Conservation (phyloP, 1,140 invertebrate genomes). For the Aphidius gifuensis region DNA sequence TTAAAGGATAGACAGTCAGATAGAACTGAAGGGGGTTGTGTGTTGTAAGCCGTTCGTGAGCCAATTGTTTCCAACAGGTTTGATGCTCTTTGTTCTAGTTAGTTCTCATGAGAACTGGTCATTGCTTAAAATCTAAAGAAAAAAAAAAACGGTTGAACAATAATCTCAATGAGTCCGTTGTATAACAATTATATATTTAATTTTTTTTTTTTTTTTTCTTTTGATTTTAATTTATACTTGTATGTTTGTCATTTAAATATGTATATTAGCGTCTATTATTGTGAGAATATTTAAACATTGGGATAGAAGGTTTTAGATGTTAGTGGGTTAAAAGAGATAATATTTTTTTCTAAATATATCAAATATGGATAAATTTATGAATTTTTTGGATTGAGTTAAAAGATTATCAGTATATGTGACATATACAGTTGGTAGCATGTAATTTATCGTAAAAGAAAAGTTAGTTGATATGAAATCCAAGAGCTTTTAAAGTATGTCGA, state of each 20-base stretch:
- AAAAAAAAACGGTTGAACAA: slow-evolving; percentile 47
- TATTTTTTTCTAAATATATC: too few species aligned
- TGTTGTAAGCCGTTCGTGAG: slow-evolving; percentile 15
- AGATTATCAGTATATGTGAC: neutral
- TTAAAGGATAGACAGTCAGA: slow-evolving; percentile 7
- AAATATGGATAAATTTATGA: too few species aligned
- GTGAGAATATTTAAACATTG: too few species aligned
- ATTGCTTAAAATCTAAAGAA: slow-evolving; percentile 41
- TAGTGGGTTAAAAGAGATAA: too few species aligned
- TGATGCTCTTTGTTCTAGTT: slow-evolving; percentile 49
- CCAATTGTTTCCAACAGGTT: slow-evolving; percentile 54
- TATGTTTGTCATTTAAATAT: too few species aligned
- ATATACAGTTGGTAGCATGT: slow-evolving; percentile 1
- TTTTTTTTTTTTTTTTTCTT: neutral
- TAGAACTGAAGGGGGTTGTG: slow-evolving; percentile 1
- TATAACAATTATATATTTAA: slow-evolving; percentile 4
- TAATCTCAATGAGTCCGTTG: slow-evolving; percentile 44
- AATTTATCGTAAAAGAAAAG: slow-evolving; percentile 13
- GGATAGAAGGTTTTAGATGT: too few species aligned
- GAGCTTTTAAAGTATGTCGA: slow-evolving; percentile 13
- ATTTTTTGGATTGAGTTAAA: neutral
- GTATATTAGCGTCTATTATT: too few species aligned
- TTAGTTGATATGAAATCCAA: slow-evolving; percentile 16
- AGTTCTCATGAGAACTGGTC: slow-evolving; percentile 52
- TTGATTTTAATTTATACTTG: neutral